These are phyloP conservation scores for Melitaea athalia DNA, from an alignment of 2,888 invertebrate genomes.

Conservation along the genomic window DNA sequence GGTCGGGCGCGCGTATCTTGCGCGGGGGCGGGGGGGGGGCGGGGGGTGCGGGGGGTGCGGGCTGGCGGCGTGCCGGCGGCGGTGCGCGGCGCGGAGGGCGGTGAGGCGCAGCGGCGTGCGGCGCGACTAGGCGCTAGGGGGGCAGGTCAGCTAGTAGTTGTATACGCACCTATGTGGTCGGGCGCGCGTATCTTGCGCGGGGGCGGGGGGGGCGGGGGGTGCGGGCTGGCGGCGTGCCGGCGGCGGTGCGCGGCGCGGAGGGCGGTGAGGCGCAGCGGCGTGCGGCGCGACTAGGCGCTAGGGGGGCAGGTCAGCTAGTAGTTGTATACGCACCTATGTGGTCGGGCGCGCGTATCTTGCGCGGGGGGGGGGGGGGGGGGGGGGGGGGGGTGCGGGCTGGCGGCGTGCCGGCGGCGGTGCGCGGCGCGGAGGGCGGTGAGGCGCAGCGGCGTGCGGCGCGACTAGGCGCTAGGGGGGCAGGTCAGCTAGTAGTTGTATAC, in stretches of 20 bases:
- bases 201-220: too few relatives aligned
- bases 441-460: constrained; percentile 56
- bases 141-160: too few relatives aligned
- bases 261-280: constrained; percentile 56
- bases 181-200: too few relatives aligned
- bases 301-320: too few relatives aligned
- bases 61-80: constrained; percentile 12
- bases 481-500: too few relatives aligned
- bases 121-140: too few relatives aligned
- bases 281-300: constrained; percentile 43
- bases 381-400: too few relatives aligned
- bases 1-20: constrained; percentile 12
- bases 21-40: neutral
- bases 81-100: constrained; percentile 40
- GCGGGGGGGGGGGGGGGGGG: too few relatives aligned
- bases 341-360: neutral
- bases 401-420: constrained; percentile 22
- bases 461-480: too few relatives aligned
- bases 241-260: constrained; percentile 27
- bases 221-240: neutral
- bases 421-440: constrained; percentile 44
- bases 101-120: constrained; percentile 54
- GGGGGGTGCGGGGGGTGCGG: too few relatives aligned
- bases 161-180: constrained; percentile 52
- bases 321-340: constrained; percentile 51